These are phyloP conservation scores for Tipula vernalis DNA, from an alignment of 2,888 invertebrate genomes.

Conservation along the genomic window DNA sequence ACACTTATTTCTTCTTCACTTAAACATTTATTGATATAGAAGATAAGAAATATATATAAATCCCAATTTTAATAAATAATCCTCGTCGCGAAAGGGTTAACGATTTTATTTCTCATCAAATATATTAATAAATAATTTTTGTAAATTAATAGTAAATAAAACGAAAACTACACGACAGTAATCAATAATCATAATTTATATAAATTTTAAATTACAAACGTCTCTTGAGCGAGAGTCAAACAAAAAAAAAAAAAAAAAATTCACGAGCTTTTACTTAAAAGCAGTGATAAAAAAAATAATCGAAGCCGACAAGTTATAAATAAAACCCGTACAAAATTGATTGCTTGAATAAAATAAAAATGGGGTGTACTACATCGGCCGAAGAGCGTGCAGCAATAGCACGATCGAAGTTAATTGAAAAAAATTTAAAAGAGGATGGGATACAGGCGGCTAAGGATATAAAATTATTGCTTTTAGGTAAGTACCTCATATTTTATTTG, in stretches of 20 bases:
- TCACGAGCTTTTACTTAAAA: not conserved
- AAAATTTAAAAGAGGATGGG: constrained; percentile 95
- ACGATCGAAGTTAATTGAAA: constrained; percentile 94
- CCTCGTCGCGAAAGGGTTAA: not conserved
- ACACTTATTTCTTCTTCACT: not conserved
- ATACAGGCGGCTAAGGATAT: constrained; percentile 98
- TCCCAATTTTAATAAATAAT: not conserved
- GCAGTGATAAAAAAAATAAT: not conserved
- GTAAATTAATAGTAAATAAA: not conserved
- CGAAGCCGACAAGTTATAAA: not conserved
- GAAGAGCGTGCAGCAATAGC: constrained; percentile 97
- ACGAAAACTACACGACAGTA: not conserved
- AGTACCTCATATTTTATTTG: constrained; percentile 24
- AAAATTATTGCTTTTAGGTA: constrained; percentile 93
- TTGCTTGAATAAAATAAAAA: constrained; percentile 32
- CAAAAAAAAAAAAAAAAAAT: not conserved
- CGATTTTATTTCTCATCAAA: not conserved
- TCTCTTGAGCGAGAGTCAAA: not conserved
- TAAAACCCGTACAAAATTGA: constrained; percentile 11
- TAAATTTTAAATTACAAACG: not conserved
- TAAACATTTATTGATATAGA: not conserved
- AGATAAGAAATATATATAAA: not conserved
- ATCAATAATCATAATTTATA: not conserved
- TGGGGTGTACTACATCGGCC: constrained; percentile 99
- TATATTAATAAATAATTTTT: not conserved